Evolutionary conservation across 2,888 invertebrate genomes (phyloP).

Genomic region (Dermolepida albohirtum): DNA sequence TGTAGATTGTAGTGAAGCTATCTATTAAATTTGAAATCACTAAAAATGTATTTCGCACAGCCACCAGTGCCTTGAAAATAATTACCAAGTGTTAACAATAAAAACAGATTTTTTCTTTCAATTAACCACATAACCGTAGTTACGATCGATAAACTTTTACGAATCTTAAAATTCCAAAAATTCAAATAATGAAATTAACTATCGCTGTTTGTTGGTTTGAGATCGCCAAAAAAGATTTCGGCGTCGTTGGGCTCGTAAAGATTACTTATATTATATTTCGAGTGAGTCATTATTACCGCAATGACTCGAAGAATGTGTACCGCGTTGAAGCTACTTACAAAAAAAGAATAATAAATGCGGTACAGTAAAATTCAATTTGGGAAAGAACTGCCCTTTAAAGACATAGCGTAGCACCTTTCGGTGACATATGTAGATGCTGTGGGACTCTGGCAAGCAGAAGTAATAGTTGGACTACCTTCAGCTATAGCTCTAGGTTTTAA

Average conservation of each 20-base stretch:
- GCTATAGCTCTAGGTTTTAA: conserved; percentile 61
- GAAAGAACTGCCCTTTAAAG: conserved; percentile 57
- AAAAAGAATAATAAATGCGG: too few species aligned
- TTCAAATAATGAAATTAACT: conserved; percentile 38
- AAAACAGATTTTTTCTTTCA: too few species aligned
- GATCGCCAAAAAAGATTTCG: conserved; percentile 39
- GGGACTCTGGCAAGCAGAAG: conserved; percentile 56
- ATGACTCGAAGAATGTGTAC: conserved; percentile 41
- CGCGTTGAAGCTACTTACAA: conserved; percentile 39
- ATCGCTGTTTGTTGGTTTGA: conserved; percentile 41
- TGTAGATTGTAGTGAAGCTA: too few species aligned
- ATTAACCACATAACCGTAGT: too few species aligned
- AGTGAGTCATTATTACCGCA: conserved; percentile 40
- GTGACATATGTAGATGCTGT: conserved; percentile 60
- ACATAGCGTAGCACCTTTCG: conserved; percentile 62
- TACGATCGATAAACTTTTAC: too few species aligned
- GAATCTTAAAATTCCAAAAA: too few species aligned
- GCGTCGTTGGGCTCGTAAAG: conserved; percentile 29
- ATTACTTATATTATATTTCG: conserved; percentile 37
- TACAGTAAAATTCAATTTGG: background rate
- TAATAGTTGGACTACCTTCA: conserved; percentile 62
- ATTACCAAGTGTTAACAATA: too few species aligned
- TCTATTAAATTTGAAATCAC: too few species aligned
- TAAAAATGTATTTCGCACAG: too few species aligned
- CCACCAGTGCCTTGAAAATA: too few species aligned